These are phyloP conservation scores for Margarornis squamiger DNA, from an alignment of 2,797 vertebrate species.

Conservation along the genomic window DNA sequence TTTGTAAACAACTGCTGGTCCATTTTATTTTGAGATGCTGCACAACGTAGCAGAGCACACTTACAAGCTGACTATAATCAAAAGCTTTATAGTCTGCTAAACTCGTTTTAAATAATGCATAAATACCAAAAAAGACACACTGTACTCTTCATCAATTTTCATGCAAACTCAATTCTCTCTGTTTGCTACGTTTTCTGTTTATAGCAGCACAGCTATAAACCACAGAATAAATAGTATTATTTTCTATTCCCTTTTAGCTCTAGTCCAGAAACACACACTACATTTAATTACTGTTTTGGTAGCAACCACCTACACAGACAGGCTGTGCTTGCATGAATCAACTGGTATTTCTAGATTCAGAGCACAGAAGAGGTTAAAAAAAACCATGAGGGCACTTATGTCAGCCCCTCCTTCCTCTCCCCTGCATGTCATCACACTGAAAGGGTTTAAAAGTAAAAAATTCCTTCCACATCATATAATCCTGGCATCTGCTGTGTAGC, in stretches of 20 bases:
- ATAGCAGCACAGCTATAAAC: background rate
- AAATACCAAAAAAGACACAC: constrained; percentile 12
- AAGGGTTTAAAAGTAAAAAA: constrained; percentile 68
- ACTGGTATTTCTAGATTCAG: background rate
- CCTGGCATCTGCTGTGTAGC: constrained; percentile 65
- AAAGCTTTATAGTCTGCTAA: constrained; percentile 39
- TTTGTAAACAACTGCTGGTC: constrained; percentile 26
- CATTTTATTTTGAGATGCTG: constrained; percentile 28
- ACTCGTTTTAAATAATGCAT: constrained; percentile 45
- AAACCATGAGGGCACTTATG: background rate
- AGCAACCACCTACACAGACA: background rate
- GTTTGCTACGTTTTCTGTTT: background rate
- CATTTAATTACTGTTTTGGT: constrained; percentile 31
- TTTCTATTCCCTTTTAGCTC: constrained; percentile 16
- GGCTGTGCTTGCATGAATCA: background rate
- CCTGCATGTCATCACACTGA: constrained; percentile 50
- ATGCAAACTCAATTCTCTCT: background rate
- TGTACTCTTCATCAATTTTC: constrained; percentile 22
- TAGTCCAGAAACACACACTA: background rate
- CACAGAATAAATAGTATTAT: constrained; percentile 29
- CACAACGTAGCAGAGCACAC: constrained; percentile 16
- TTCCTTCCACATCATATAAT: constrained; percentile 68
- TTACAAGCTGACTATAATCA: constrained; percentile 15
- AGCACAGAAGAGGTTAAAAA: constrained; percentile 58
- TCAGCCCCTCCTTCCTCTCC: constrained; percentile 34